phyloP scores from a whole-genome alignment of 2,113 vertebrate genomes.

The Cochlearius cochlearius region DNA sequence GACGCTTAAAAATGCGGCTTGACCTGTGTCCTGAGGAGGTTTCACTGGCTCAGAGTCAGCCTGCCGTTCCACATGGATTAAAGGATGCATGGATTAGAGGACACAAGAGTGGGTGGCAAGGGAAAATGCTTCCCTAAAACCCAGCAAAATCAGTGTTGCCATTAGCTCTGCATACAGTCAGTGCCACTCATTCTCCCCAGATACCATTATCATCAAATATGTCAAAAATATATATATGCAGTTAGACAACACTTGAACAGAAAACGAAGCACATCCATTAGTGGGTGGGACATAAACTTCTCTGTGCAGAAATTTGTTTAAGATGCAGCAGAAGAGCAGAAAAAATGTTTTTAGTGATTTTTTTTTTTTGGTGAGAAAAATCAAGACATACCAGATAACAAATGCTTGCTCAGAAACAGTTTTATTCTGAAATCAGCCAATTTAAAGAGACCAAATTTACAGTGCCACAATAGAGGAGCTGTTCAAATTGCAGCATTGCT shows the following conservation, averaged over 20 bases:
- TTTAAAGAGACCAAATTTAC: not conserved
- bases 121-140: not conserved
- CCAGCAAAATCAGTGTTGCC: not conserved
- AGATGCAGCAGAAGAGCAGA: not conserved
- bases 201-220: not conserved
- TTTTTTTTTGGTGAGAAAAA: not conserved
- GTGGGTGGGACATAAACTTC: not conserved
- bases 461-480: not conserved
- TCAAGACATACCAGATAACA: not conserved
- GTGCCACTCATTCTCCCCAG: not conserved
- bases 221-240: not conserved
- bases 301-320: not conserved
- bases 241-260: not conserved
- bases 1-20: not conserved
- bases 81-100: not conserved
- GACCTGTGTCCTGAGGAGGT: not conserved
- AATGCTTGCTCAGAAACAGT: not conserved
- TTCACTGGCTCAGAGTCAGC: not conserved
- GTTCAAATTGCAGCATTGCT: not conserved
- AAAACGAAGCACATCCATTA: not conserved
- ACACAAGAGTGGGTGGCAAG: not conserved
- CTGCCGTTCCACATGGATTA: not conserved
- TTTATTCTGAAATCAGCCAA: not conserved
- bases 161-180: not conserved
- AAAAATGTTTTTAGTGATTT: not conserved